Percentiles rank a stretch among this genome's conserved stretches.
Evolutionary conservation across 2,888 invertebrate genomes (phyloP).

Genomic region (Lasioglossum calceatum): DNA sequence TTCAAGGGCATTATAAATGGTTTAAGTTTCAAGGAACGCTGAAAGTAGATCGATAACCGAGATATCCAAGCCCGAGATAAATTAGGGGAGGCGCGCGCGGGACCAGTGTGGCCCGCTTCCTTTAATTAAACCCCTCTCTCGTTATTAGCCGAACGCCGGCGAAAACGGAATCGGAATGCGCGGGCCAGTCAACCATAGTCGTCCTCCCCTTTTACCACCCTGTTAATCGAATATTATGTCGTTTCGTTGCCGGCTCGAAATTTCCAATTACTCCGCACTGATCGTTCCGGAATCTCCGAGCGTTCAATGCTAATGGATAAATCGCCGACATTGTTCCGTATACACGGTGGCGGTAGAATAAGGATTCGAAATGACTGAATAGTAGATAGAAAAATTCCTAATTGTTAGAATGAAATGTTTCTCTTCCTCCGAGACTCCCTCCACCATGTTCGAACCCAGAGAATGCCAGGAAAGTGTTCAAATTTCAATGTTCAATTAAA

Average conservation of each 20-base stretch:
- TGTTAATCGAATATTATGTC: background rate
- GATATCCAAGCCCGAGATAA: conserved; percentile 22
- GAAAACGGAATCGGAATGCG: background rate
- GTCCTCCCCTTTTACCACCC: background rate
- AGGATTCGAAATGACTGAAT: background rate
- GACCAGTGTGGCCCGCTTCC: background rate
- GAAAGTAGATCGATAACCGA: conserved; percentile 46
- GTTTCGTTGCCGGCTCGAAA: conserved; percentile 8
- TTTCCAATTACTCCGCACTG: background rate
- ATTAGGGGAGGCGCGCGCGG: conserved; percentile 18
- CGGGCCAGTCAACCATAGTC: background rate
- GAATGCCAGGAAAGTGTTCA: background rate
- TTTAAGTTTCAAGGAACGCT: conserved; percentile 51
- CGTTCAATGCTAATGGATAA: conserved; percentile 2
- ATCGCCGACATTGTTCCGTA: background rate
- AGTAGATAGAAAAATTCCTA: background rate
- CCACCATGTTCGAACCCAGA: background rate
- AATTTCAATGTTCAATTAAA: background rate
- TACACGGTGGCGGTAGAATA: background rate
- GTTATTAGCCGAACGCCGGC: background rate
- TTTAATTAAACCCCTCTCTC: conserved; percentile 25
- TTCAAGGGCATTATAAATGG: conserved; percentile 56
- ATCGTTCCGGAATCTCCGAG: conserved; percentile 4
- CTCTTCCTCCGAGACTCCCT: background rate
- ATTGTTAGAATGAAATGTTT: background rate